phyloP scores from a whole-genome alignment of 2,888 invertebrate genomes.

The Ceriagrion tenellum region DNA sequence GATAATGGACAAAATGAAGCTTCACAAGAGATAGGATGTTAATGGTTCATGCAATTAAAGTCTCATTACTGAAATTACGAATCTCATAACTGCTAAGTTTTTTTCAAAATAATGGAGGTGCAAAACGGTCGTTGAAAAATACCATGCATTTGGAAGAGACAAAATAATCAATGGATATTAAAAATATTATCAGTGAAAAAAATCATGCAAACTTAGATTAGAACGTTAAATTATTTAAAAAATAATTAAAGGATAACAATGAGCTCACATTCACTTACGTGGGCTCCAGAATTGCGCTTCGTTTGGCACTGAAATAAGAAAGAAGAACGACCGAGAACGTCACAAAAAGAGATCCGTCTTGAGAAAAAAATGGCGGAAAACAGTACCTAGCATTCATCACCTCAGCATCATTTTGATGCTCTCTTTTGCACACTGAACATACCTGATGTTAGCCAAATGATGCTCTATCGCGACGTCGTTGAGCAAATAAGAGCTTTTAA shows the following conservation, averaged over 20 bases:
- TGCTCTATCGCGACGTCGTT: constrained; percentile 73
- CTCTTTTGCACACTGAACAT: constrained; percentile 57
- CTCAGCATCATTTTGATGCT: not conserved
- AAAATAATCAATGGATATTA: not conserved
- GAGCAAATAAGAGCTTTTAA: constrained; percentile 74
- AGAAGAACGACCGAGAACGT: not conserved
- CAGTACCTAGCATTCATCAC: not conserved
- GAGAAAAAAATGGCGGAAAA: too few species aligned
- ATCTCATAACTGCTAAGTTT: too few species aligned
- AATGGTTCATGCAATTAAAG: too few species aligned
- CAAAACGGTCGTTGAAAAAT: not conserved
- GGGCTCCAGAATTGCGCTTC: constrained; percentile 78
- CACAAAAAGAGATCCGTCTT: not conserved
- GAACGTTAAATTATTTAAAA: not conserved
- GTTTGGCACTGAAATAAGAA: constrained; percentile 78
- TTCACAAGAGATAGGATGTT: too few species aligned
- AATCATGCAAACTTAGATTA: not conserved
- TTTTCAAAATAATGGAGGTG: too few species aligned
- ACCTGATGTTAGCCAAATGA: constrained; percentile 76
- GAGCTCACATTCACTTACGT: constrained; percentile 76
- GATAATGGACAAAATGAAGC: too few species aligned
- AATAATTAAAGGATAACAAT: not conserved
- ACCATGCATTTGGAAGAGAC: not conserved
- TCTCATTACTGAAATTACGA: too few species aligned
- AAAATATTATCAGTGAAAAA: not conserved